Percentiles rank a stretch among this genome's conserved stretches.
These are phyloP conservation scores for Lontra canadensis DNA, from an alignment of 2,113 vertebrate genomes.

Conservation along the genomic window DNA sequence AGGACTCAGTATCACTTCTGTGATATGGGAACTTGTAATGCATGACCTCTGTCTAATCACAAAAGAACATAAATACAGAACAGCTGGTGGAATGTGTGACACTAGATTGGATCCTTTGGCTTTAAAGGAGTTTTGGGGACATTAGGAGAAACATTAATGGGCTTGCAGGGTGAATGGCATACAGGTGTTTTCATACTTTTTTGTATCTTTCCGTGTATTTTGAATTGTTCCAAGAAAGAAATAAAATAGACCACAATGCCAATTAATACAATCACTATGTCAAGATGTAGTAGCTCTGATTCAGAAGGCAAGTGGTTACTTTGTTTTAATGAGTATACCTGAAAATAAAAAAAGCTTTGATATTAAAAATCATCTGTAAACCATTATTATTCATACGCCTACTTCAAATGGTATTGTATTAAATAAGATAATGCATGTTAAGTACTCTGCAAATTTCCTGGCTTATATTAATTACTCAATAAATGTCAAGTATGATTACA, in stretches of 20 bases:
- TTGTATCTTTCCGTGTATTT: neutral
- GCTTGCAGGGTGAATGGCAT: neutral
- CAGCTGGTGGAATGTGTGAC: neutral
- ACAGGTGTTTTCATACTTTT: neutral
- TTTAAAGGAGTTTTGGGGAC: neutral
- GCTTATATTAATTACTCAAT: slow-evolving; percentile 40
- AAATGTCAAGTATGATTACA: slow-evolving; percentile 22
- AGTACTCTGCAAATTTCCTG: neutral
- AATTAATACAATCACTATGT: neutral
- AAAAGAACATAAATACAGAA: neutral
- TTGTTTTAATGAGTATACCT: neutral
- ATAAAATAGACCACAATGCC: neutral
- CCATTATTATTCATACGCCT: neutral
- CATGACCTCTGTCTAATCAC: neutral
- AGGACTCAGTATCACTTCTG: neutral
- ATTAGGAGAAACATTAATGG: neutral
- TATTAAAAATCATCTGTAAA: neutral
- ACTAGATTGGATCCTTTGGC: neutral
- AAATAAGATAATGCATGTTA: neutral
- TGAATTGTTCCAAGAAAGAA: neutral
- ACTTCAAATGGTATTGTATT: neutral
- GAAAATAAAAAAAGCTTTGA: neutral
- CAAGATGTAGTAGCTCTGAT: neutral
- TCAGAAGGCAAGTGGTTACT: neutral
- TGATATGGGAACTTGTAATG: neutral